phyloP scores from a whole-genome alignment of 2,113 vertebrate species.

The Antennarius striatus region DNA sequence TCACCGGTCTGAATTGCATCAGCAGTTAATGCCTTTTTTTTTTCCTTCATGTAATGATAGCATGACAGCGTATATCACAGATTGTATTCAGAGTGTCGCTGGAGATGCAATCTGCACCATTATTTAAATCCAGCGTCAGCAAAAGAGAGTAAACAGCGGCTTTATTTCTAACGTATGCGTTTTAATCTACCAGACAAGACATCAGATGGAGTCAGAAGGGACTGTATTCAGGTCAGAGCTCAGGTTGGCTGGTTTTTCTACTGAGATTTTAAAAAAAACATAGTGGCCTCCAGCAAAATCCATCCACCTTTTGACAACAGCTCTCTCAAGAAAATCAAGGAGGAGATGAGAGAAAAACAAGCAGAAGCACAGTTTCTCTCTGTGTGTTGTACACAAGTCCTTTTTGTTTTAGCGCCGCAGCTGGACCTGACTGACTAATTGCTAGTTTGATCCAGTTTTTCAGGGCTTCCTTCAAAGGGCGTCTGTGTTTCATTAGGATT shows the following conservation, averaged over 20 bases:
- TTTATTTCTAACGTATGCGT: neutral
- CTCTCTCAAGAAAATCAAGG: constrained; percentile 66
- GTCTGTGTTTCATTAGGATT: constrained; percentile 74
- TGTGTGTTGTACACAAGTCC: constrained; percentile 70
- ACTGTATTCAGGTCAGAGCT: constrained; percentile 22
- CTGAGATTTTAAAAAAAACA: constrained; percentile 46
- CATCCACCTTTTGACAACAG: constrained; percentile 63
- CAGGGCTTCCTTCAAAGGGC: constrained; percentile 72
- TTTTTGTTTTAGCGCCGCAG: constrained; percentile 72
- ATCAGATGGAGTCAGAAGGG: constrained; percentile 27
- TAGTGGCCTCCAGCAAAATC: constrained; percentile 57
- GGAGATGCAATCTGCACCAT: neutral
- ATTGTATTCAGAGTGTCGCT: constrained; percentile 1
- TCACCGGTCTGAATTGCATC: constrained; percentile 17
- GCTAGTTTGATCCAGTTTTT: constrained; percentile 77
- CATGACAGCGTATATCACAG: neutral
- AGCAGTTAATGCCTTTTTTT: constrained; percentile 19
- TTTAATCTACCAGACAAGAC: constrained; percentile 10
- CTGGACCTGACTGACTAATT: constrained; percentile 78
- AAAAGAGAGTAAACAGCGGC: neutral
- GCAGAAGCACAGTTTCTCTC: constrained; percentile 61
- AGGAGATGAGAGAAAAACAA: constrained; percentile 60
- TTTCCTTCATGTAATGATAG: constrained; percentile 1
- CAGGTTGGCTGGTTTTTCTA: constrained; percentile 29
- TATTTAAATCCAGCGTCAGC: neutral